These are phyloP conservation scores for Darevskia mixta DNA, from an alignment of 2,797 vertebrate genomes.

Conservation along the genomic window DNA sequence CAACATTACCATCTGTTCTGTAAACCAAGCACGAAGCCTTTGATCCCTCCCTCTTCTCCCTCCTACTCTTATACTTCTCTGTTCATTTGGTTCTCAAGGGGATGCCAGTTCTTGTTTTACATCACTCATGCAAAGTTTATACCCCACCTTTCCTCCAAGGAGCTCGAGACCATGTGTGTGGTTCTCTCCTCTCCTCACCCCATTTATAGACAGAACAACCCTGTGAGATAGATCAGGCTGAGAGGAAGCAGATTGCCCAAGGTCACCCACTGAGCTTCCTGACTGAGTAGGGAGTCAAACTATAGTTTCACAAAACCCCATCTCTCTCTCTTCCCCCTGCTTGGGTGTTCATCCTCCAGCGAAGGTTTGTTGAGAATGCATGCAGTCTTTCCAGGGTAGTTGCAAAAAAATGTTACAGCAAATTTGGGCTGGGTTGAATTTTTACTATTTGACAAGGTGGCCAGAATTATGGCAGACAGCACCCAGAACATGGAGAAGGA, in stretches of 20 bases:
- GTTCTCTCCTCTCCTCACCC: too few relatives aligned
- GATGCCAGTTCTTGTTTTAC: not conserved
- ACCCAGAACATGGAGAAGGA: not conserved
- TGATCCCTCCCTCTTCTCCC: not conserved
- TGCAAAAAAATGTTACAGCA: too few relatives aligned
- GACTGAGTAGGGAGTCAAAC: too few relatives aligned
- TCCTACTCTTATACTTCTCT: not conserved
- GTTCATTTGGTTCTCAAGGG: too few relatives aligned
- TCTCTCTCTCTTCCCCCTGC: too few relatives aligned
- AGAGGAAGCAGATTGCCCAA: not conserved
- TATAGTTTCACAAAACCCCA: too few relatives aligned
- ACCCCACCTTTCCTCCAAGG: not conserved
- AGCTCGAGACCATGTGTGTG: not conserved
- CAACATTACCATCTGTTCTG: not conserved
- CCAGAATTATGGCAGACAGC: not conserved
- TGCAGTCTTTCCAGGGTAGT: too few relatives aligned
- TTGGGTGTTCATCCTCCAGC: too few relatives aligned
- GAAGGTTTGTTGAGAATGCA: too few relatives aligned
- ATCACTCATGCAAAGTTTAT: not conserved
- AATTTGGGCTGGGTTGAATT: too few relatives aligned
- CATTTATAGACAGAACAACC: not conserved
- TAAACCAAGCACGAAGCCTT: not conserved
- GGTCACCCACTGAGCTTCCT: not conserved
- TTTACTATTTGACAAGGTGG: too few relatives aligned
- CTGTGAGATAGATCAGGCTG: not conserved